Evolutionary conservation across 2,888 invertebrate genomes (phyloP).

Genomic region (Carpatolechia fugitivella): DNA sequence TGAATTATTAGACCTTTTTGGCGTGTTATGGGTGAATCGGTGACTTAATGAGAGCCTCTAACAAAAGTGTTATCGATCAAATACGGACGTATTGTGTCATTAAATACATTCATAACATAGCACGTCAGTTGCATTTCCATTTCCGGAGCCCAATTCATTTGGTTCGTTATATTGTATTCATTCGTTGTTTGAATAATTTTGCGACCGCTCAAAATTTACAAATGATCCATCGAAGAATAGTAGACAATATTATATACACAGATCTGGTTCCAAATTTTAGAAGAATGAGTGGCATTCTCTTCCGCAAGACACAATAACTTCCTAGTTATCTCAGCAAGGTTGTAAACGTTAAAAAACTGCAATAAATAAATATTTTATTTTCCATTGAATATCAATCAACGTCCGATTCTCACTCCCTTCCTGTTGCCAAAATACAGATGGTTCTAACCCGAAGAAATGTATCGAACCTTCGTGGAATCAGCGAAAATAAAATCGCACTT

Average conservation of each 20-base stretch:
- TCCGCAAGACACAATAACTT: slow-evolving; percentile 15
- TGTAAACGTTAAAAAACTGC: background rate
- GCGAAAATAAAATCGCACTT: background rate
- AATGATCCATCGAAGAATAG: background rate
- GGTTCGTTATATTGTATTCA: background rate
- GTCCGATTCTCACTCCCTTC: background rate
- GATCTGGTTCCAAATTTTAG: background rate
- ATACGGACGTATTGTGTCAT: background rate
- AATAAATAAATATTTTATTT: background rate
- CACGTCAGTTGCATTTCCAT: background rate
- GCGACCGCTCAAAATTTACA: background rate
- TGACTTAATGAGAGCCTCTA: background rate
- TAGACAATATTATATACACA: background rate
- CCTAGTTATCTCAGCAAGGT: slow-evolving; percentile 10
- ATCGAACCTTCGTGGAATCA: background rate
- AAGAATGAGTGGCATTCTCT: slow-evolving; percentile 14
- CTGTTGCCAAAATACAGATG: background rate
- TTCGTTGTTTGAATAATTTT: background rate
- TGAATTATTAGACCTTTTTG: background rate
- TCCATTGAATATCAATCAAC: background rate
- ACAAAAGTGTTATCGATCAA: background rate
- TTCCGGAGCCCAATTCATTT: background rate
- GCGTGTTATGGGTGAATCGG: no score
- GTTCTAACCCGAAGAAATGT: background rate
- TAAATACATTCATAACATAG: background rate